Evolutionary conservation across 1,140 invertebrate species (phyloP).

Genomic region (Lepidurus couesii): DNA sequence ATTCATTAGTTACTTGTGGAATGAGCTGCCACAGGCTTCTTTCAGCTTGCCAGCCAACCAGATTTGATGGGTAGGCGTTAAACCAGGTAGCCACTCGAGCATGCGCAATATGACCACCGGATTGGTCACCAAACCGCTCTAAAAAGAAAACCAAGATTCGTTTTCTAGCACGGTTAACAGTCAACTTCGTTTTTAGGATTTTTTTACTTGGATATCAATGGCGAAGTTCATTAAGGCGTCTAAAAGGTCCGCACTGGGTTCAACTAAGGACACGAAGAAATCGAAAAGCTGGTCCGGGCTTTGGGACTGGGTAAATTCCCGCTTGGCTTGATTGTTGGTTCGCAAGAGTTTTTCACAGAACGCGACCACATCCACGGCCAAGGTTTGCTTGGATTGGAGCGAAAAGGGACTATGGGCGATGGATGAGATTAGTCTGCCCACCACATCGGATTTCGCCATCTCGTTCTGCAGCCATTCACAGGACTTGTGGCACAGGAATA

Average conservation of each 20-base stretch:
- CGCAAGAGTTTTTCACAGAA: not conserved
- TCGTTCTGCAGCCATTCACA: conserved; percentile 29
- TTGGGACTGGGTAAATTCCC: not conserved
- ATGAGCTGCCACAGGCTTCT: conserved; percentile 46
- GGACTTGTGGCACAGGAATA: conserved; percentile 20
- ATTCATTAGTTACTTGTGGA: conserved; percentile 43
- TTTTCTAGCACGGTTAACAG: not conserved
- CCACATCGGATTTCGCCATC: conserved; percentile 32
- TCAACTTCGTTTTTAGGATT: not conserved
- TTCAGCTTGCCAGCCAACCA: conserved; percentile 45
- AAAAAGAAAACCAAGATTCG: not conserved
- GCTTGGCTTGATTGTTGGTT: not conserved
- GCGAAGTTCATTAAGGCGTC: not conserved
- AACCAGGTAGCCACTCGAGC: not conserved
- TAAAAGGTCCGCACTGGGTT: conserved; percentile 3
- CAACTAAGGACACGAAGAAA: not conserved
- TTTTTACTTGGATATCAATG: not conserved
- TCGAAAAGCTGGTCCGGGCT: not conserved
- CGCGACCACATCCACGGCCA: not conserved
- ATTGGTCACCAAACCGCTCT: not conserved
- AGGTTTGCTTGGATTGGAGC: not conserved
- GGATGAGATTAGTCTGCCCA: not conserved
- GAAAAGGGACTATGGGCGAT: not conserved
- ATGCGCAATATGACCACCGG: not conserved
- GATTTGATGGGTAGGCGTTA: conserved; percentile 39